Evolutionary conservation across 2,888 invertebrate species (phyloP).

Genomic region (Dryobotodes eremita): DNA sequence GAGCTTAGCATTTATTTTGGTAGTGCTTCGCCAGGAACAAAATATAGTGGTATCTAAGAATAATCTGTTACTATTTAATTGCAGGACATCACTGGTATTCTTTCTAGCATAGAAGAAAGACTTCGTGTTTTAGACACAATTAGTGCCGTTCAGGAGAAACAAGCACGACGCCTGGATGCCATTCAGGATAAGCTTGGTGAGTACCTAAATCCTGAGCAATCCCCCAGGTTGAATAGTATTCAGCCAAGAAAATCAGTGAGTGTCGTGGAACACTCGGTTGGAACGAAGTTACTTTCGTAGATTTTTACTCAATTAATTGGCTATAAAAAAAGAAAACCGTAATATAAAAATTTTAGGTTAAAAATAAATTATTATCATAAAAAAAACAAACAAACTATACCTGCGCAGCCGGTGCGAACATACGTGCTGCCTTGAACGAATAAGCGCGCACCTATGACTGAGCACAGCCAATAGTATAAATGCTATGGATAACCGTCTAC

Average conservation of each 20-base stretch:
- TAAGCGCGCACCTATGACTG: too few species aligned
- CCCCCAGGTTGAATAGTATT: neutral
- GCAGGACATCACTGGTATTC: conserved; percentile 83
- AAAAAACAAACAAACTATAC: too few species aligned
- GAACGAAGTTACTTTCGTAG: too few species aligned
- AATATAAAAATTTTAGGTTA: too few species aligned
- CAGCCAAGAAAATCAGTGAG: neutral
- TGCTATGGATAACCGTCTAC: too few species aligned
- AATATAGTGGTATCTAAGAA: conserved; percentile 12
- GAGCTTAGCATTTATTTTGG: conserved; percentile 52
- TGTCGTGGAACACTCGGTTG: too few species aligned
- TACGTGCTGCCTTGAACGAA: too few species aligned
- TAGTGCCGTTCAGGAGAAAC: conserved; percentile 84
- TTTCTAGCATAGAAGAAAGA: conserved; percentile 86
- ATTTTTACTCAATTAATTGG: too few species aligned
- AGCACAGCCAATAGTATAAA: too few species aligned
- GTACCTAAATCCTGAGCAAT: conserved; percentile 18
- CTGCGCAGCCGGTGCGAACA: too few species aligned
- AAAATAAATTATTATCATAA: too few species aligned
- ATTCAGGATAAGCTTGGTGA: conserved; percentile 88
- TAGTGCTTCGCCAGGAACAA: conserved; percentile 30
- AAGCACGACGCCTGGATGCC: conserved; percentile 85
- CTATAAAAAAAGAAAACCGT: too few species aligned
- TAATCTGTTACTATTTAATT: conserved; percentile 58
- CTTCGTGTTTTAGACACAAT: conserved; percentile 84